A percentile compares a stretch with the other conserved stretches of the same genome.
These are phyloP conservation scores for Serripes groenlandicus DNA, from an alignment of 2,888 invertebrate genomes.

Conservation along the genomic window DNA sequence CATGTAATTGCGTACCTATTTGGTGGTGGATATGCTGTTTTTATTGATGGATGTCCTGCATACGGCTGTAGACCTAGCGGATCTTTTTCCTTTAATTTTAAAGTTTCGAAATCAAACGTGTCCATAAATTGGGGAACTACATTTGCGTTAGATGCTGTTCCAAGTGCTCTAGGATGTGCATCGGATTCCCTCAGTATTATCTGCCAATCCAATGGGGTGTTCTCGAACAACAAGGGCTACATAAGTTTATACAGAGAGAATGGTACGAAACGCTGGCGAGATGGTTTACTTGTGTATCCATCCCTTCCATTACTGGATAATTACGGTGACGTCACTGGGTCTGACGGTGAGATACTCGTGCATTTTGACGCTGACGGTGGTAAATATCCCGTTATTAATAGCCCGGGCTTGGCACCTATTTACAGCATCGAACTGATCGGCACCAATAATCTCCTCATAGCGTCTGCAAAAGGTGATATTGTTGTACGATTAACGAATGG, in stretches of 20 bases:
- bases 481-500: slow-evolving; percentile 53
- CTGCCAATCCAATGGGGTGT: slow-evolving; percentile 66
- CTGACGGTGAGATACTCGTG: slow-evolving; percentile 70
- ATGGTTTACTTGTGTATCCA: slow-evolving; percentile 66
- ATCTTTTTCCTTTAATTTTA: slow-evolving; percentile 70
- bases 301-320: slow-evolving; percentile 77
- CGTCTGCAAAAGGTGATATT: slow-evolving; percentile 48
- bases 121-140: slow-evolving; percentile 65
- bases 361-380: slow-evolving; percentile 71
- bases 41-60: slow-evolving; percentile 71
- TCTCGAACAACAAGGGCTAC: slow-evolving; percentile 72
- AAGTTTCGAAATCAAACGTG: slow-evolving; percentile 50
- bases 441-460: slow-evolving; percentile 38
- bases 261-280: slow-evolving; percentile 72
- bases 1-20: no score
- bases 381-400: slow-evolving; percentile 62
- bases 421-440: slow-evolving; percentile 58
- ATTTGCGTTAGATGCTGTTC: slow-evolving; percentile 55
- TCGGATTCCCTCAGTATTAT: slow-evolving; percentile 62
- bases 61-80: slow-evolving; percentile 74
- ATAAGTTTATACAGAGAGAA: slow-evolving; percentile 65
- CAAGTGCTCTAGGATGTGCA: slow-evolving; percentile 66
- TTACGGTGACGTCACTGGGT: slow-evolving; percentile 77
- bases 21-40: slow-evolving; percentile 49
- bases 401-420: slow-evolving; percentile 40